phyloP scores from a whole-genome alignment of 2,113 vertebrate species.

The Callithrix jacchus region DNA sequence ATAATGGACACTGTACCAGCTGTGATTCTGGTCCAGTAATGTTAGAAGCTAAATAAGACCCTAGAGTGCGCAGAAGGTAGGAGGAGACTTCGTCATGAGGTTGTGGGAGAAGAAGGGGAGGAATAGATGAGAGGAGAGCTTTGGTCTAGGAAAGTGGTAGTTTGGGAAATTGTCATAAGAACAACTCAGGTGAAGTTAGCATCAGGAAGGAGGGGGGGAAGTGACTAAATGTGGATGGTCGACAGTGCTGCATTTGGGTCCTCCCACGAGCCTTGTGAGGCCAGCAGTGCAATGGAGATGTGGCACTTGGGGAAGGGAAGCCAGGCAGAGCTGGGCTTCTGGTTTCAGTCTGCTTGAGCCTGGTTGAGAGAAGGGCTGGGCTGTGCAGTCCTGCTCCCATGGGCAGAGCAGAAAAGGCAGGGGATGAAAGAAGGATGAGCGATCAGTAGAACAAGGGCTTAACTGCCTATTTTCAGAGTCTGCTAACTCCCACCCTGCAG shows the following conservation, averaged over 20 bases:
- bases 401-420: not conserved
- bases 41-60: not conserved
- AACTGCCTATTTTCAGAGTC: not conserved
- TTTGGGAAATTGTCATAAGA: not conserved
- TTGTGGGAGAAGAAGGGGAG: not conserved
- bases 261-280: accelerated
- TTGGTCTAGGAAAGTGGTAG: not conserved
- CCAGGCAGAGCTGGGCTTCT: not conserved
- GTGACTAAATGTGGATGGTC: not conserved
- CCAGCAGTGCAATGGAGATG: accelerated
- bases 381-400: too few relatives aligned
- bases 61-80: accelerated
- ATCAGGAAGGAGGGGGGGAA: not conserved
- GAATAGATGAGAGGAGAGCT: not conserved
- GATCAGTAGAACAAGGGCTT: not conserved
- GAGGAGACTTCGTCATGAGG: too few relatives aligned
- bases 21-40: not conserved
- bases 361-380: not conserved
- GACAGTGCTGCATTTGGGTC: not conserved
- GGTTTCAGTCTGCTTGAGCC: not conserved
- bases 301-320: not conserved
- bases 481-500: not conserved
- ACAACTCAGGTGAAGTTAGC: not conserved
- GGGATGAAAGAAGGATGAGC: not conserved
- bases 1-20: accelerated